Conservation (phyloP, 2,888 invertebrate species). For the Hypselothyrea guttata region DNA sequence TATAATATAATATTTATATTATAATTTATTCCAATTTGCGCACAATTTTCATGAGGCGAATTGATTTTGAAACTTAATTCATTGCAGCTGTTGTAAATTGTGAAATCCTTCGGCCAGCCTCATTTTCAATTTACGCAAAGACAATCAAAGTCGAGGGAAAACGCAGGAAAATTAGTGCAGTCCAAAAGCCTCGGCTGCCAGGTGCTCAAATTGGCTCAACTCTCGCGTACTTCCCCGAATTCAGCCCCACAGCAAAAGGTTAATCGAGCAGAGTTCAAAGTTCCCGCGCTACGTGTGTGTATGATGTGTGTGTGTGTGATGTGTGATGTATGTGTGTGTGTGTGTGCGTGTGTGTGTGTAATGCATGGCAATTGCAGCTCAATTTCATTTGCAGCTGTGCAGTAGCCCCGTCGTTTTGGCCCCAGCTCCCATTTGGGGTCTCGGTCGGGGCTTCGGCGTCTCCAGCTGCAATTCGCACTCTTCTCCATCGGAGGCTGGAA, state of each 20-base stretch:
- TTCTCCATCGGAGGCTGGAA: slow-evolving; percentile 15
- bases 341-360: slow-evolving; percentile 5
- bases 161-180: slow-evolving; percentile 43
- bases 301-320: neutral
- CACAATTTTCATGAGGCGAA: slow-evolving; percentile 19
- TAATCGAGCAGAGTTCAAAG: slow-evolving; percentile 80
- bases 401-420: slow-evolving; percentile 42
- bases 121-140: slow-evolving; percentile 71
- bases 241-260: slow-evolving; percentile 52
- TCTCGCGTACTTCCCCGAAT: slow-evolving; percentile 47
- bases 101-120: slow-evolving; percentile 41
- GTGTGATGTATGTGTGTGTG: neutral
- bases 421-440: slow-evolving; percentile 30
- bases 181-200: slow-evolving; percentile 39
- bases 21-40: slow-evolving; percentile 12
- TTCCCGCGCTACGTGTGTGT: slow-evolving; percentile 75
- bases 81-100: slow-evolving; percentile 46
- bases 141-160: no score
- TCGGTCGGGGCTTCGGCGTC: slow-evolving; percentile 19
- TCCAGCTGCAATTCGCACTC: slow-evolving; percentile 1
- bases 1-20: no score
- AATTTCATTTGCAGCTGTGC: slow-evolving; percentile 70
- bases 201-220: slow-evolving; percentile 69
- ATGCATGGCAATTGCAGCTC: slow-evolving; percentile 48
- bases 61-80: slow-evolving; percentile 13